Percentiles rank a stretch among this genome's conserved stretches.
Evolutionary conservation across 2,888 invertebrate genomes (phyloP).

Genomic region (Nemoura dubitans): DNA sequence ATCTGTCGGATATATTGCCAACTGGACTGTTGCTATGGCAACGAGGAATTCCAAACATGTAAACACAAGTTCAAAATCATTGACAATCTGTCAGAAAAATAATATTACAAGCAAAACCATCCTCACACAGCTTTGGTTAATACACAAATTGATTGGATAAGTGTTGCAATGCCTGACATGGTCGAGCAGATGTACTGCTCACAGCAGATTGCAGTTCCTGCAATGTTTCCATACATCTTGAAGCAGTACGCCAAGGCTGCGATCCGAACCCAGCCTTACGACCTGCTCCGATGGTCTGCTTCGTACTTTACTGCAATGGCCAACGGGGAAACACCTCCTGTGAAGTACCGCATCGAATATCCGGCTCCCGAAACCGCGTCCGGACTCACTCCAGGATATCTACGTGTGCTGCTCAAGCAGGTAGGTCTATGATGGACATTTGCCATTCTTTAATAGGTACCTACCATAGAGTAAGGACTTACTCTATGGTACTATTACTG

Average conservation of each 20-base stretch:
- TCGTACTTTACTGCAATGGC: conserved; percentile 83
- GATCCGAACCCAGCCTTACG: conserved; percentile 88
- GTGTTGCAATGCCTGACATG: conserved; percentile 66
- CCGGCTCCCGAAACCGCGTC: conserved; percentile 74
- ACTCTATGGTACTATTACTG: too few relatives aligned
- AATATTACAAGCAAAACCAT: conserved; percentile 40
- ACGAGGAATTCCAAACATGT: conserved; percentile 33
- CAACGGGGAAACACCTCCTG: conserved; percentile 80
- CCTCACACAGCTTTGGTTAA: background rate
- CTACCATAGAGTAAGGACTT: too few relatives aligned
- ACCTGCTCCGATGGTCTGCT: conserved; percentile 85
- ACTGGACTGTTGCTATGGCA: conserved; percentile 30
- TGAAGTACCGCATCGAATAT: conserved; percentile 80
- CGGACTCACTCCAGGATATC: conserved; percentile 81
- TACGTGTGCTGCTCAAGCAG: conserved; percentile 80
- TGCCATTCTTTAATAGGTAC: background rate
- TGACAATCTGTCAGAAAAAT: too few relatives aligned
- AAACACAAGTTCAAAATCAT: conserved; percentile 42
- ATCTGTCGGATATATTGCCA: too few relatives aligned
- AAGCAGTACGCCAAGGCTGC: conserved; percentile 92
- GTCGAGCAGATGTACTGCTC: conserved; percentile 80
- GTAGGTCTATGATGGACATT: conserved; percentile 60
- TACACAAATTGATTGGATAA: background rate
- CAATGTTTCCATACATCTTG: conserved; percentile 81
- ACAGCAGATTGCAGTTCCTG: conserved; percentile 85